These are phyloP conservation scores for Sphaerodactylus townsendi DNA, from an alignment of 2,113 vertebrate species.

Conservation along the genomic window DNA sequence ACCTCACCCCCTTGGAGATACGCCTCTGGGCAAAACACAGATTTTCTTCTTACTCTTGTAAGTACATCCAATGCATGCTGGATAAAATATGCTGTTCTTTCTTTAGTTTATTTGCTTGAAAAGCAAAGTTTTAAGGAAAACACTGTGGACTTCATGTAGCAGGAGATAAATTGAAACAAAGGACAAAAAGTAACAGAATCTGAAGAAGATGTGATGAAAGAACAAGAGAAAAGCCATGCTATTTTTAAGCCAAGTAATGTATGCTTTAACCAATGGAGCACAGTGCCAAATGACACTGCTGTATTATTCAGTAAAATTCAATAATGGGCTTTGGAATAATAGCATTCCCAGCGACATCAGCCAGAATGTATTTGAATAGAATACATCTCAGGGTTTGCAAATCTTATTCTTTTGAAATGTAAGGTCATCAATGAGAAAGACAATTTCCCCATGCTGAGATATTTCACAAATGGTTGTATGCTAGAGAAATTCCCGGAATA, in stretches of 20 bases:
- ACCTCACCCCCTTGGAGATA: too few relatives aligned
- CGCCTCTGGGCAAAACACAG: too few relatives aligned
- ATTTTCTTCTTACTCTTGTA: too few relatives aligned
- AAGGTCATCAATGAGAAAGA: neutral
- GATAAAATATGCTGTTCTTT: too few relatives aligned
- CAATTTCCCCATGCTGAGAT: neutral
- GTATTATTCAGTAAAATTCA: neutral
- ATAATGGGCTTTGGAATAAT: neutral
- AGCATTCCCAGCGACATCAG: neutral
- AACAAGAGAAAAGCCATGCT: slow-evolving; percentile 2
- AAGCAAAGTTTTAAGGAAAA: too few relatives aligned
- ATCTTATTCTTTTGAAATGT: neutral
- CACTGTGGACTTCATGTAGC: too few relatives aligned
- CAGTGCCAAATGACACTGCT: neutral
- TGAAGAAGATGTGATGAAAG: neutral
- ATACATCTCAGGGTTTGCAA: neutral
- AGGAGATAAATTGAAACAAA: neutral
- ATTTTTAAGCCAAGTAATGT: neutral
- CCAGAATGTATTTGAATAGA: neutral
- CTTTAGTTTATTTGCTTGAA: too few relatives aligned
- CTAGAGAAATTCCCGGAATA: neutral
- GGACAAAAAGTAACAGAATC: neutral
- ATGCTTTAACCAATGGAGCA: neutral
- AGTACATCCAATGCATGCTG: too few relatives aligned
- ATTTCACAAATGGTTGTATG: neutral